These are phyloP conservation scores for Typhlichthys subterraneus DNA, from an alignment of 2,797 vertebrate genomes.

Conservation along the genomic window DNA sequence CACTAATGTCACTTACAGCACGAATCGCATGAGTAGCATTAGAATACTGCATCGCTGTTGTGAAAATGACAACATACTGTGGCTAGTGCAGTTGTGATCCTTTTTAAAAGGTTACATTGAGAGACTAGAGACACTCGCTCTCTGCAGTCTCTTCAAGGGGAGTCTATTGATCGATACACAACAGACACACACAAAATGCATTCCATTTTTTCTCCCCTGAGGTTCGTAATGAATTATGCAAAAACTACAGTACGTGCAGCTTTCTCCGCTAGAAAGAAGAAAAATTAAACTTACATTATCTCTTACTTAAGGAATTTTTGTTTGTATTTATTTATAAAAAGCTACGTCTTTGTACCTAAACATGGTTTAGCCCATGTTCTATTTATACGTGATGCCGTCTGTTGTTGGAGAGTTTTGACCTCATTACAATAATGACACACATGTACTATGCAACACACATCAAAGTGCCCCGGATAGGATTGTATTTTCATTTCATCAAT, in stretches of 20 bases:
- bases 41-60: conserved; percentile 22
- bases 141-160: background rate
- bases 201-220: background rate
- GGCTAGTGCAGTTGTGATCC: background rate
- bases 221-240: background rate
- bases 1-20: conserved; percentile 21
- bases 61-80: background rate
- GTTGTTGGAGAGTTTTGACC: too few relatives aligned
- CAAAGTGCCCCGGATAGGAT: too few relatives aligned
- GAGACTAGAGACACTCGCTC: background rate
- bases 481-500: too few relatives aligned
- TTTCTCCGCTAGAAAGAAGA: background rate
- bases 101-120: background rate
- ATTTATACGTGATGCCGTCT: too few relatives aligned
- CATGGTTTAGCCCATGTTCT: too few relatives aligned
- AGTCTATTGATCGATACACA: background rate
- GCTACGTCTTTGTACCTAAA: too few relatives aligned
- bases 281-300: background rate
- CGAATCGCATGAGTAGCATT: conserved; percentile 2
- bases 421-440: too few relatives aligned
- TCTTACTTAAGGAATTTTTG: too few relatives aligned
- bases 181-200: background rate
- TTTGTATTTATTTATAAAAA: too few relatives aligned
- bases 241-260: background rate
- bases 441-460: too few relatives aligned